These are phyloP conservation scores for Gryllus bimaculatus DNA, from an alignment of 1,140 invertebrate genomes.

Conservation along the genomic window DNA sequence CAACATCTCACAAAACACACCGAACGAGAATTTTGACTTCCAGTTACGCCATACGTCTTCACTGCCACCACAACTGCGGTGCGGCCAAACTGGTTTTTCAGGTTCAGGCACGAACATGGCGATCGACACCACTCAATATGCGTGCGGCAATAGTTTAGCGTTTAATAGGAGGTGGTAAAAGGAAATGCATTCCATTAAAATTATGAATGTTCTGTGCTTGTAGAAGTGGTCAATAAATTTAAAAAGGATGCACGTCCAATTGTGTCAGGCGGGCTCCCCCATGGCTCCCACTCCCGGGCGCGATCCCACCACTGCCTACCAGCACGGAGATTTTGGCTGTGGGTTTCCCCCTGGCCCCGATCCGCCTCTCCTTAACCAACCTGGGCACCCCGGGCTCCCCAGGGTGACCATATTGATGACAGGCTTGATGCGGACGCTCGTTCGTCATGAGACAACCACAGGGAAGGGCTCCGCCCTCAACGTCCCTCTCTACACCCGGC, in stretches of 20 bases:
- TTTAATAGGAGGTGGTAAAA: too few species aligned
- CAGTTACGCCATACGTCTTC: too few species aligned
- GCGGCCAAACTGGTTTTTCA: too few species aligned
- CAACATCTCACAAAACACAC: too few species aligned
- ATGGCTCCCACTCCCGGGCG: conserved; percentile 82
- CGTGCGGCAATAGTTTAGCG: too few species aligned
- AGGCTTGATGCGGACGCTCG: conserved; percentile 78
- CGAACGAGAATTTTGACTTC: too few species aligned
- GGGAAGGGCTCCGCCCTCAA: conserved; percentile 32
- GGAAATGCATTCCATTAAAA: too few species aligned
- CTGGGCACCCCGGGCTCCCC: conserved; percentile 72
- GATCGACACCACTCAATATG: too few species aligned
- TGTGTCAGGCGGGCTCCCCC: conserved; percentile 75
- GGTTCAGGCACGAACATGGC: too few species aligned
- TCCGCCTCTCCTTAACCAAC: conserved; percentile 89
- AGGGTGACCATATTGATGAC: conserved; percentile 83
- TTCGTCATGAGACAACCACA: conserved; percentile 55
- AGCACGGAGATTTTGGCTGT: conserved; percentile 95
- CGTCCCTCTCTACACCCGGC: conserved; percentile 39
- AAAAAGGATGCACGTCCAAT: conserved; percentile 72
- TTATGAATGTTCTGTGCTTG: too few species aligned
- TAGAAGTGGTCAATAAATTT: conserved; percentile 21
- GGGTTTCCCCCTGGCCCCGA: conserved; percentile 90
- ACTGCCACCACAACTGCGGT: too few species aligned
- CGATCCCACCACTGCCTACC: conserved; percentile 95